These are phyloP conservation scores for Sebastes baramenuke DNA, from an alignment of 2,797 vertebrate genomes.

Conservation along the genomic window DNA sequence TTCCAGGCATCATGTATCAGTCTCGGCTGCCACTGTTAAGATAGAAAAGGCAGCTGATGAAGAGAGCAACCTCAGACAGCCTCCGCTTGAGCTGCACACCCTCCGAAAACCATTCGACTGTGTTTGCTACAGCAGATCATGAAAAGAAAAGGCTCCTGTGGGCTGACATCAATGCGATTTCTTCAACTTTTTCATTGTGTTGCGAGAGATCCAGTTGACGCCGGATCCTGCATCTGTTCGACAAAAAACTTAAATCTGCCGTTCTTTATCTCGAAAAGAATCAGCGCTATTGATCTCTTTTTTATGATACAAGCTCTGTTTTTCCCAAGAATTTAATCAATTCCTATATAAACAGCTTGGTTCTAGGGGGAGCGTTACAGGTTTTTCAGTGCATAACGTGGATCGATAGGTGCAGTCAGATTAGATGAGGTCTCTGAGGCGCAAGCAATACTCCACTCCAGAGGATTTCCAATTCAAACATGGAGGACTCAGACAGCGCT, in stretches of 20 bases:
- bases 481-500: slow-evolving; percentile 3
- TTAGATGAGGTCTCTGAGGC: slow-evolving; percentile 47
- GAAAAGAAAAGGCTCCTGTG: slow-evolving; percentile 11
- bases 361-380: slow-evolving; percentile 8
- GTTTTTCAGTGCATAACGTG: slow-evolving; percentile 35
- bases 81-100: slow-evolving; percentile 14
- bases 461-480: slow-evolving; percentile 34
- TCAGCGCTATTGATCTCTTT: slow-evolving; percentile 17
- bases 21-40: slow-evolving; percentile 43
- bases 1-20: slow-evolving; percentile 49
- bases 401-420: slow-evolving; percentile 50
- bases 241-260: slow-evolving; percentile 6
- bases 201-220: background rate
- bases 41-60: slow-evolving; percentile 45
- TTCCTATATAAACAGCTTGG: slow-evolving; percentile 38
- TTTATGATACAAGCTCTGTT: slow-evolving; percentile 43
- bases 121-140: slow-evolving; percentile 7
- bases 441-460: background rate
- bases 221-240: slow-evolving; percentile 19
- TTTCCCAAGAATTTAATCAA: slow-evolving; percentile 47
- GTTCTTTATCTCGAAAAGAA: slow-evolving; percentile 20
- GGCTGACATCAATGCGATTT: slow-evolving; percentile 23
- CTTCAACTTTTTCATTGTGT: slow-evolving; percentile 25
- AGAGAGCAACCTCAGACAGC: slow-evolving; percentile 42
- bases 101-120: background rate